Evolutionary conservation across 2,888 invertebrate species (phyloP).

Genomic region (Arctia plantaginis): DNA sequence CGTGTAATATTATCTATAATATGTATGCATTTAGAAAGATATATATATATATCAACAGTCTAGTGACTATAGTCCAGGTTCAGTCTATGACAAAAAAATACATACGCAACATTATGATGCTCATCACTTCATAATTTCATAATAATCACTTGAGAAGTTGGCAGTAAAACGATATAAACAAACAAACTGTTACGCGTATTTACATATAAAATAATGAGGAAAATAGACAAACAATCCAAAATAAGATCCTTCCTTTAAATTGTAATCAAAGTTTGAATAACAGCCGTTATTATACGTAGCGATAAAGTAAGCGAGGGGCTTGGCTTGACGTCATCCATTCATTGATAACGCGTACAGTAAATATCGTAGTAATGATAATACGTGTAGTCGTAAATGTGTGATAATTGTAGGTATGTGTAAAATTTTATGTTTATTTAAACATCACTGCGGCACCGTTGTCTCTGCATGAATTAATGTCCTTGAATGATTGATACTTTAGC

Average conservation of each 20-base stretch:
- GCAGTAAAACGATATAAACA: neutral
- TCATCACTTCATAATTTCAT: too few species aligned
- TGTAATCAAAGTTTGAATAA: neutral
- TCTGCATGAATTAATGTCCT: neutral
- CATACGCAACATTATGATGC: too few species aligned
- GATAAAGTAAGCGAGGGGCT: conserved; percentile 38
- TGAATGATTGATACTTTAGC: neutral
- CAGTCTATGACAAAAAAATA: too few species aligned
- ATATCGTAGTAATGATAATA: conserved; percentile 21
- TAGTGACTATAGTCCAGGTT: too few species aligned
- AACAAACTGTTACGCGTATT: neutral
- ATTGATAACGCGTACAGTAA: conserved; percentile 31
- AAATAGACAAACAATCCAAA: neutral
- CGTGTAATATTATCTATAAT: too few species aligned
- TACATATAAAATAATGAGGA: neutral
- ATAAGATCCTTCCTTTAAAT: neutral
- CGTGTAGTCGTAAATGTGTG: conserved; percentile 2
- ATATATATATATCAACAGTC: too few species aligned
- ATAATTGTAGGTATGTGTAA: conserved; percentile 12
- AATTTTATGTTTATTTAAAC: conserved; percentile 11
- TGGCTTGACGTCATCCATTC: conserved; percentile 48
- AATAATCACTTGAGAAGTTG: too few species aligned
- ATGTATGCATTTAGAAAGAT: too few species aligned
- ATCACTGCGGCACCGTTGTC: neutral
- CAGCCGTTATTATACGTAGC: conserved; percentile 11